A percentile compares a stretch with the other conserved stretches of the same genome.
Conservation (phyloP, 2,888 invertebrate genomes). For the Dasypogon diadema region DNA sequence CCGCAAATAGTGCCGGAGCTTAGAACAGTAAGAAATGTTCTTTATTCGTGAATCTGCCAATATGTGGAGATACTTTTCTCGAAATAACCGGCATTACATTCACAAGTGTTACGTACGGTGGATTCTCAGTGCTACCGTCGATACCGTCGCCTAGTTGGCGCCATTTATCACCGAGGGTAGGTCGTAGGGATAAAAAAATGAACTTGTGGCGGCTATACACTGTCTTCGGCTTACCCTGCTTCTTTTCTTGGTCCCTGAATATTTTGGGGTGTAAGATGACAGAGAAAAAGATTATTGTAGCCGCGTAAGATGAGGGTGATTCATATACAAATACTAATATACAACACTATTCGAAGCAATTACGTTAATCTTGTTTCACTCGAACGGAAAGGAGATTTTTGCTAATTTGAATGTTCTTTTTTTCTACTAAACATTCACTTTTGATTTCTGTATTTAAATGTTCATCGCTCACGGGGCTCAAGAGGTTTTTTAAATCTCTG, state of each 20-base stretch:
- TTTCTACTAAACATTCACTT: too few relatives aligned
- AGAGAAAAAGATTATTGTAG: conserved; percentile 47
- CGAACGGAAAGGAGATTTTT: too few relatives aligned
- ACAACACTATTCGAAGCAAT: conserved; percentile 56
- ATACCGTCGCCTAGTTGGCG: conserved; percentile 66
- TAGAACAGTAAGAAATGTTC: conserved; percentile 34
- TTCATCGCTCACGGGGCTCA: too few relatives aligned
- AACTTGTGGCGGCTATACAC: conserved; percentile 47
- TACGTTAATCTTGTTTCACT: conserved; percentile 49
- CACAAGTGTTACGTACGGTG: conserved; percentile 49
- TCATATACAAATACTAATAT: conserved; percentile 6
- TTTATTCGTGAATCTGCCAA: conserved; percentile 53
- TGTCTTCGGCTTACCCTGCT: conserved; percentile 20
- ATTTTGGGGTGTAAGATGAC: conserved; percentile 45
- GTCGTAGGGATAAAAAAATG: conserved; percentile 43
- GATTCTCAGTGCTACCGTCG: conserved; percentile 23
- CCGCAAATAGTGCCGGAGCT: neutral
- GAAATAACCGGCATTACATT: conserved; percentile 30
- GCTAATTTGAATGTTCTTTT: too few relatives aligned
- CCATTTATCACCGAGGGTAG: conserved; percentile 65
- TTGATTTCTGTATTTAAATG: too few relatives aligned
- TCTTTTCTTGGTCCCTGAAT: neutral
- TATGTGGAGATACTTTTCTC: conserved; percentile 48
- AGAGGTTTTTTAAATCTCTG: too few relatives aligned
- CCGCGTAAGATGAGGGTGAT: conserved; percentile 17